Evolutionary conservation across 2,797 vertebrate genomes (phyloP).

Genomic region (Psittacula derbiana): DNA sequence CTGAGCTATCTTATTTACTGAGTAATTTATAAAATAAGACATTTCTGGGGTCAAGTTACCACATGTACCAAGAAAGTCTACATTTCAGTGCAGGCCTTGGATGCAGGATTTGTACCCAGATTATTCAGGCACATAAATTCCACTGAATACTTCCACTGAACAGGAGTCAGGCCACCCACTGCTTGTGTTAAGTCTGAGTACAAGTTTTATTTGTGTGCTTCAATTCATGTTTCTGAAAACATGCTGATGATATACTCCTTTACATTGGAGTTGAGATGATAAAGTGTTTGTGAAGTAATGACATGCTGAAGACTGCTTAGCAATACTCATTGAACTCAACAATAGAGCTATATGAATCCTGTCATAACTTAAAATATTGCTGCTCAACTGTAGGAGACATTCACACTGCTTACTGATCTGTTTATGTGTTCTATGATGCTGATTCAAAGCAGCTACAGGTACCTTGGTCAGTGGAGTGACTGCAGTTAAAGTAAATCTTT

Average conservation of each 20-base stretch:
- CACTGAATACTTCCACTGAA: neutral
- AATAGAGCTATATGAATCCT: neutral
- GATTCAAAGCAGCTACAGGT: neutral
- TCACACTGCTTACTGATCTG: neutral
- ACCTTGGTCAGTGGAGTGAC: neutral
- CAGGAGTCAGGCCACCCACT: neutral
- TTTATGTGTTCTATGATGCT: neutral
- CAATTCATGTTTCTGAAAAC: neutral
- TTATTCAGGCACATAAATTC: neutral
- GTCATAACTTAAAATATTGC: neutral
- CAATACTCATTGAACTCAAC: neutral
- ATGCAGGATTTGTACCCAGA: neutral
- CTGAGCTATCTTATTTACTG: neutral
- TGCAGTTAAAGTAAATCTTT: neutral
- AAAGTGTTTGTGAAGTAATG: neutral
- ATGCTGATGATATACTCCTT: neutral
- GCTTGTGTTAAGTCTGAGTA: neutral
- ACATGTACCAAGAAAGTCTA: neutral
- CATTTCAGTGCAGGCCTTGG: neutral
- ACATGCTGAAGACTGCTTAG: neutral
- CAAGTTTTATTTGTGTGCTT: neutral
- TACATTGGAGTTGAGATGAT: neutral
- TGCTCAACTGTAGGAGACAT: neutral
- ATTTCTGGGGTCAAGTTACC: neutral
- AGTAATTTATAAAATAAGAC: neutral